Base-by-base conservation (phyloP, 2,797 vertebrate species). In the Pelodytes ibericus region DNA sequence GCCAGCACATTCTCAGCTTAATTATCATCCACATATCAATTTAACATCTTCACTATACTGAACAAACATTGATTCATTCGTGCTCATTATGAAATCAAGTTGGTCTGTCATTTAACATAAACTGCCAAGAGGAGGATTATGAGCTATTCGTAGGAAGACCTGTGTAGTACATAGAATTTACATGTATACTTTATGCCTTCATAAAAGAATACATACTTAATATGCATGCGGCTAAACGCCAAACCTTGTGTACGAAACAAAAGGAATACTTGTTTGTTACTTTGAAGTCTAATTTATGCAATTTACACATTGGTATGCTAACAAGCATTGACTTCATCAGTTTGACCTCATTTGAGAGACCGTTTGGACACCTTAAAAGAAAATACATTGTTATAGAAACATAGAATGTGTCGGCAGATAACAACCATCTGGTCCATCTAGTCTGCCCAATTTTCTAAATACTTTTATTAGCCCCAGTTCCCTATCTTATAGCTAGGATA, bases 1-100 rank as follows among this genome's bases (percentile, higher is more conserved):
- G 49, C 22, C n/a, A 53, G 22, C n/a, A 53, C 49, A 22, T 53
- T 53, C 49, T 53, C 49, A 20, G 49, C n/a, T 22, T 53, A 53
- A 53, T 53, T 53, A 20, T 53, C 11, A 22, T 53, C 49, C 49
- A 53, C 20, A 53, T 53, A 53, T 53, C 49, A 22, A 53, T 24
- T 22, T 24, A 53, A 53, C 49, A 53, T 53, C 22, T 20, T 24
- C 16, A 53, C n/a, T 24, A 22, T 8, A 53, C n/a, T 1, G n/a
- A 53, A 24, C 49, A 53, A 53, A 24, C 49, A 53, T 53, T 53
- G 49, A 53, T 53, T 53, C 20, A 53, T 53, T 8, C 24, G 49
- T 22, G 49, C 24, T 53, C 49, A 53, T 53, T 53, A 53, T 16
- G 16, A 53, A 53, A 53, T 53, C 49, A 53, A 53, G 49, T 53